phyloP scores from a whole-genome alignment of 2,113 vertebrate genomes.

The Tachysurus vachellii region DNA sequence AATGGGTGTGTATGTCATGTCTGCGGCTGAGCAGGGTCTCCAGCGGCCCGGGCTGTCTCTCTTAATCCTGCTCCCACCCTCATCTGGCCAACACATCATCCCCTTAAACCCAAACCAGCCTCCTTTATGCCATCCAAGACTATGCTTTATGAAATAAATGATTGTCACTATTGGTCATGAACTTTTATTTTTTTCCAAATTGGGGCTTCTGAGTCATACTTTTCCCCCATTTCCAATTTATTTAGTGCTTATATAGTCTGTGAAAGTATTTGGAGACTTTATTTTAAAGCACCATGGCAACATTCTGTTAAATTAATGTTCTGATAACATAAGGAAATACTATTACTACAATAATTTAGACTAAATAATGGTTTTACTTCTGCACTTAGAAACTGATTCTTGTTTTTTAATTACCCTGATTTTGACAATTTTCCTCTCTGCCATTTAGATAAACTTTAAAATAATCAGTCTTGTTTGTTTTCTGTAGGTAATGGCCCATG shows the following conservation, averaged over 20 bases:
- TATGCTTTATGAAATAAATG: not conserved
- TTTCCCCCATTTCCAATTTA: not conserved
- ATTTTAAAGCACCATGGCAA: not conserved
- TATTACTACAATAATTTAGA: not conserved
- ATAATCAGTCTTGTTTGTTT: conserved; percentile 30
- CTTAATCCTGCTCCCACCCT: not conserved
- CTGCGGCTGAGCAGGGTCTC: conserved; percentile 31
- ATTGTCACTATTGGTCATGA: not conserved
- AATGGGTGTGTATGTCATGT: conserved; percentile 32
- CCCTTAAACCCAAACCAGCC: not conserved
- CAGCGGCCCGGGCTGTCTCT: not conserved
- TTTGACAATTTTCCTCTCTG: not conserved
- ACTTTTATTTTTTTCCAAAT: not conserved
- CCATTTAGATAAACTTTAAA: not conserved
- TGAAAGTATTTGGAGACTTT: not conserved
- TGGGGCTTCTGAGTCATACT: not conserved
- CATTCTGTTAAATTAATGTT: not conserved
- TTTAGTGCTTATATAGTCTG: not conserved
- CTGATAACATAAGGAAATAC: conserved; percentile 12
- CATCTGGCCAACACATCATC: conserved; percentile 49
- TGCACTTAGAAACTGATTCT: not conserved
- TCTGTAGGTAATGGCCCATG: conserved; percentile 79
- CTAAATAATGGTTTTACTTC: not conserved
- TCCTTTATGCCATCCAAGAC: not conserved
- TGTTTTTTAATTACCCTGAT: not conserved